Evolutionary conservation across 2,888 invertebrate genomes (phyloP).

Genomic region (Diabrotica balteata): DNA sequence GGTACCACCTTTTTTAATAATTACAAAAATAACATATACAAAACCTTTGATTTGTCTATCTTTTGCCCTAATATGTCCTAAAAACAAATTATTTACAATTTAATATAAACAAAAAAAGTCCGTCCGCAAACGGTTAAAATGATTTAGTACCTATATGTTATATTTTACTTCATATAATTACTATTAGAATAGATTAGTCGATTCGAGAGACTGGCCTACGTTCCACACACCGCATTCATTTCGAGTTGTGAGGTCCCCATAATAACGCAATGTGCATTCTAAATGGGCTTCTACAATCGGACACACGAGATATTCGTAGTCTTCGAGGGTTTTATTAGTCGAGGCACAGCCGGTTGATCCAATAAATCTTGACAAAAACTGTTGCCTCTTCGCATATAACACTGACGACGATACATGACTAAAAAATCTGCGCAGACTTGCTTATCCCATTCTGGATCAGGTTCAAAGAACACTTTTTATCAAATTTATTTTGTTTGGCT

Average conservation of each 20-base stretch:
- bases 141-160: no score
- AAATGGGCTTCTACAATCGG: conserved; percentile 46
- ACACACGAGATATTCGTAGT: conserved; percentile 36
- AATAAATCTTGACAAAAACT: conserved; percentile 50
- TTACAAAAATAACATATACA: no score
- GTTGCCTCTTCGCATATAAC: conserved; percentile 32
- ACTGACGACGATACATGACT: conserved; percentile 12
- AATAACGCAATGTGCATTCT: conserved; percentile 49
- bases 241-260: conserved; percentile 48
- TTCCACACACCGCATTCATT: conserved; percentile 39
- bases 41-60: no score
- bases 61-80: no score
- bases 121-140: no score
- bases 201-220: conserved; percentile 6
- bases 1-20: no score
- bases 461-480: no score
- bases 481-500: no score
- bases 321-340: conserved; percentile 48
- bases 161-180: no score
- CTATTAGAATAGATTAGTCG: no score
- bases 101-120: no score
- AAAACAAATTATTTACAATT: no score
- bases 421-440: conserved; percentile 9
- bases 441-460: conserved; percentile 17
- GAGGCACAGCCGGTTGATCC: conserved; percentile 44